These are phyloP conservation scores for Sebastes glaucus DNA, from an alignment of 2,797 vertebrate genomes.

Conservation along the genomic window DNA sequence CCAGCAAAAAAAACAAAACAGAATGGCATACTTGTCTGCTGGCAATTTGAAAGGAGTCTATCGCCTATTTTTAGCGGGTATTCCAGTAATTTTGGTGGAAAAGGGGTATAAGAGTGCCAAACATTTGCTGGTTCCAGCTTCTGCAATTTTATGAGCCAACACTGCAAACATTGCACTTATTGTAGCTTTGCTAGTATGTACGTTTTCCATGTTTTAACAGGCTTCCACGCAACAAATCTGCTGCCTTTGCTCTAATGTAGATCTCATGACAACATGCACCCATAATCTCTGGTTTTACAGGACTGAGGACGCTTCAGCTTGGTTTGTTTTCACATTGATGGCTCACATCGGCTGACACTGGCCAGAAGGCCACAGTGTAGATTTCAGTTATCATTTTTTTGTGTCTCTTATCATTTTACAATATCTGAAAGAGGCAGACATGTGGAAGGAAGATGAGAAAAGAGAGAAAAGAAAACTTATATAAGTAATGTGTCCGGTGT, in stretches of 20 bases:
- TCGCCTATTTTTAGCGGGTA: too few relatives aligned
- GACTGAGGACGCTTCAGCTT: not conserved
- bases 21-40: too few relatives aligned
- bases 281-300: not conserved
- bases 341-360: not conserved
- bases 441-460: not conserved
- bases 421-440: not conserved
- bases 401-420: not conserved
- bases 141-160: not conserved
- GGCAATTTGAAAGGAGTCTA: too few relatives aligned
- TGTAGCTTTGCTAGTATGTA: not conserved
- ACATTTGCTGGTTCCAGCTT: not conserved
- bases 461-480: not conserved
- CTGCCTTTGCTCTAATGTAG: not conserved
- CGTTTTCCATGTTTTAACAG: not conserved
- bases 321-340: not conserved
- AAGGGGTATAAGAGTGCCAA: not conserved
- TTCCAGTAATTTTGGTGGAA: too few relatives aligned
- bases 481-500: not conserved
- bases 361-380: not conserved
- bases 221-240: not conserved
- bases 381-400: constrained; percentile 1
- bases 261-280: not conserved
- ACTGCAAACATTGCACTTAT: not conserved
- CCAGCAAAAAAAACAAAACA: too few relatives aligned